Percentiles rank a stretch among this genome's conserved stretches.
Conservation (phyloP, 2,113 vertebrate species). For the Gymnocephalus cernua region DNA sequence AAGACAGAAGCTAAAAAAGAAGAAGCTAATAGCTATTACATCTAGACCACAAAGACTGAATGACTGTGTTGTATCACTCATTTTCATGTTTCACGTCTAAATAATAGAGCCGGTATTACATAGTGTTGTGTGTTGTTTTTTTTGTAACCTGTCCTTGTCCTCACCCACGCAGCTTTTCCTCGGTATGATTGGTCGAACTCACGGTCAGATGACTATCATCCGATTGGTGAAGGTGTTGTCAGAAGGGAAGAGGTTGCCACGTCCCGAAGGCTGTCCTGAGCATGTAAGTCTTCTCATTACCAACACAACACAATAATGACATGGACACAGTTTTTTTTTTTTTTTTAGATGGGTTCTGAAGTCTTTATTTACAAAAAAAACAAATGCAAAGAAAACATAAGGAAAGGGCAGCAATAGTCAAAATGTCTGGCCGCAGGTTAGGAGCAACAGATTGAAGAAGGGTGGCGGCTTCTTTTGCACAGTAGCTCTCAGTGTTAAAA, state of each 20-base stretch:
- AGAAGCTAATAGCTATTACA: not conserved
- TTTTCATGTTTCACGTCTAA: not conserved
- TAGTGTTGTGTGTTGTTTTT: too few relatives aligned
- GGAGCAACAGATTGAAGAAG: not conserved
- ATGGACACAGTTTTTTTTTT: not conserved
- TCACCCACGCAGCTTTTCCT: constrained; percentile 87
- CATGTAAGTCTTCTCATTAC: constrained; percentile 79
- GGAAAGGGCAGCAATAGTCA: not conserved
- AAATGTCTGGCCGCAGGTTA: not conserved
- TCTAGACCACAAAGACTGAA: not conserved
- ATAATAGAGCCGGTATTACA: too few relatives aligned
- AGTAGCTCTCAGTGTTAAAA: not conserved
- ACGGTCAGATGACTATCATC: constrained; percentile 96
- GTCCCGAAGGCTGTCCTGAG: constrained; percentile 87
- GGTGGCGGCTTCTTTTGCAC: too few relatives aligned
- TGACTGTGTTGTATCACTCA: not conserved
- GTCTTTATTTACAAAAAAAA: constrained; percentile 14
- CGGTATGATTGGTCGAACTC: constrained; percentile 91
- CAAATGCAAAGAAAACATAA: not conserved
- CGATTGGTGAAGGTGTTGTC: constrained; percentile 88
- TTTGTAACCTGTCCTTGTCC: not conserved
- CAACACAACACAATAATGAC: not conserved
- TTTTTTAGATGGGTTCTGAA: too few relatives aligned
- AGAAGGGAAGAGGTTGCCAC: constrained; percentile 89
- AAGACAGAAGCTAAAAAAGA: not conserved